Evolutionary conservation across 1,140 invertebrate genomes (phyloP).

Genomic region (Achatina immaculata): DNA sequence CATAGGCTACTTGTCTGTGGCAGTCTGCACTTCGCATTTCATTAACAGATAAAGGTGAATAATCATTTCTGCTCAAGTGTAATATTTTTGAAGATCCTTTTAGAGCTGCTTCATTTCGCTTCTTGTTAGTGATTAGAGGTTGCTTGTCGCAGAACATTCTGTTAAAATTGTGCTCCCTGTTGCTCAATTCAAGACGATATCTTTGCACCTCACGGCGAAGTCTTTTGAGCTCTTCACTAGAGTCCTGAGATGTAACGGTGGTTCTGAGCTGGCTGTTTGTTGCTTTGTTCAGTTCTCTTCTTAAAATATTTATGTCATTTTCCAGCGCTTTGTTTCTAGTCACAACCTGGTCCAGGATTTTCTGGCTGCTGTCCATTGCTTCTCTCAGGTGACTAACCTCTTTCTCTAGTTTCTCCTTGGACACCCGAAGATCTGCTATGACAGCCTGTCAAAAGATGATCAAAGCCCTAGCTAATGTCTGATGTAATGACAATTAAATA

Average conservation of each 20-base stretch:
- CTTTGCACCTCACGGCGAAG: slow-evolving; percentile 61
- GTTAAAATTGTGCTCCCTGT: slow-evolving; percentile 69
- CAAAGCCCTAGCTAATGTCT: too few species aligned
- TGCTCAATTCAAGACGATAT: slow-evolving; percentile 67
- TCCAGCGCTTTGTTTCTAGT: slow-evolving; percentile 60
- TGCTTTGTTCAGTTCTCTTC: slow-evolving; percentile 57
- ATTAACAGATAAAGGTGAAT: too few species aligned
- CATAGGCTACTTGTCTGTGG: too few species aligned
- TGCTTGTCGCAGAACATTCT: too few species aligned
- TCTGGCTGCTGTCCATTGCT: slow-evolving; percentile 58
- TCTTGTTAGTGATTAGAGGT: too few species aligned
- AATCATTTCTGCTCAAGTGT: too few species aligned
- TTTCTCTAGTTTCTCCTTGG: slow-evolving; percentile 54
- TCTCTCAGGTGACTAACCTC: slow-evolving; percentile 58
- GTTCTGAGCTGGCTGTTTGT: not conserved
- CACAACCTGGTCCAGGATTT: slow-evolving; percentile 51
- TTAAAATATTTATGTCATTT: slow-evolving; percentile 56
- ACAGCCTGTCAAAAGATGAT: slow-evolving; percentile 11
- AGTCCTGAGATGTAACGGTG: slow-evolving; percentile 7
- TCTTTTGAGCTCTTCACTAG: slow-evolving; percentile 64
- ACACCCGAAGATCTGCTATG: slow-evolving; percentile 52
- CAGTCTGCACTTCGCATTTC: too few species aligned
- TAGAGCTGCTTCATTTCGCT: too few species aligned
- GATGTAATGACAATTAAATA: too few species aligned
- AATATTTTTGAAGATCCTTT: too few species aligned